Percentiles rank a stretch among this genome's conserved stretches.
These are phyloP conservation scores for Diceros bicornis DNA, from an alignment of 2,797 vertebrate genomes.

Conservation along the genomic window DNA sequence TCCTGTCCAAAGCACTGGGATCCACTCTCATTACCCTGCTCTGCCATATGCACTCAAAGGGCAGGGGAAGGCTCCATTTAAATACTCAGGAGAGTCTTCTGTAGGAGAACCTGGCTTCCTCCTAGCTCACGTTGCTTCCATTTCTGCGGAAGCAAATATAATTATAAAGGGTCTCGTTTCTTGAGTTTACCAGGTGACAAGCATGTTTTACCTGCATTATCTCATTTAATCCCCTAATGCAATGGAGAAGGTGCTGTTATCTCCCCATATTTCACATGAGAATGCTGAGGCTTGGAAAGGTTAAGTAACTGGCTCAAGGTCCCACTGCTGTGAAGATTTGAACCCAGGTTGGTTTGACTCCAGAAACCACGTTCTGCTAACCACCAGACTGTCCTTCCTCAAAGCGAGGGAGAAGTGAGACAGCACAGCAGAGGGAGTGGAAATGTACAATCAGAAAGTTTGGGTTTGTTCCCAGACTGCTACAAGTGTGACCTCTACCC, in stretches of 20 bases:
- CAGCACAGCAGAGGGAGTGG: background rate
- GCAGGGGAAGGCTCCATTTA: background rate
- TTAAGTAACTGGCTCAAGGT: background rate
- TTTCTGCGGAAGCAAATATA: background rate
- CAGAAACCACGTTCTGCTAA: background rate
- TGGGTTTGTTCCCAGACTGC: background rate
- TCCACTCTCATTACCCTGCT: accelerated
- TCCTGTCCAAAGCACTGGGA: background rate
- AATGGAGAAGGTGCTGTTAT: no score
- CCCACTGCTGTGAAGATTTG: background rate
- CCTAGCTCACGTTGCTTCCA: background rate
- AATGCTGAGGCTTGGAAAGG: background rate
- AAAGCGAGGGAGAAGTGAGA: background rate
- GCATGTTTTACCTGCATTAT: background rate
- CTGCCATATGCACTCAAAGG: background rate
- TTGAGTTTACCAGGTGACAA: background rate
- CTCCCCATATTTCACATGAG: background rate
- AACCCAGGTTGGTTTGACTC: background rate
- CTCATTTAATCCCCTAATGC: background rate
- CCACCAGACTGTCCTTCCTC: background rate
- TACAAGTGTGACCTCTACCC: background rate
- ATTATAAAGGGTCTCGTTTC: background rate
- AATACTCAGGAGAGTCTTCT: background rate
- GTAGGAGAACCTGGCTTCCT: background rate
- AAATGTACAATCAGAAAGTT: background rate